A percentile compares a stretch with the other conserved stretches of the same genome.
These are phyloP conservation scores for Microplitis mediator DNA, from an alignment of 1,140 invertebrate species.

Conservation along the genomic window DNA sequence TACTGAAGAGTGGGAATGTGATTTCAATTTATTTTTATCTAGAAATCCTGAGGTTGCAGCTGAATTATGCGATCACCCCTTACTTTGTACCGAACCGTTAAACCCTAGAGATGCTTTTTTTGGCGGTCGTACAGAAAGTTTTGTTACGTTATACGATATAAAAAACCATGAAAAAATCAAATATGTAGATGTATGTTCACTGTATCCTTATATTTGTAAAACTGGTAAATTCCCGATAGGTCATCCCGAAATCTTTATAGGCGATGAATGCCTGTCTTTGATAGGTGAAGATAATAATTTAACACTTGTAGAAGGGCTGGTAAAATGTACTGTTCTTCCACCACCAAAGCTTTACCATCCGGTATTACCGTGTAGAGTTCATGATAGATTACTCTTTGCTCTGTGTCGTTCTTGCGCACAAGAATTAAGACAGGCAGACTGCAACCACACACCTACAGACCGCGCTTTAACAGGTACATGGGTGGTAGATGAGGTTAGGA, in stretches of 20 bases:
- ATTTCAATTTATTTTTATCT: no score
- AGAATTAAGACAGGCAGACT: conserved; percentile 18
- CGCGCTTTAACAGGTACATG: conserved; percentile 50
- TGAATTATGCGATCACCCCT: not conserved
- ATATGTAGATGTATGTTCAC: conserved; percentile 50
- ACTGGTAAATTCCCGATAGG: conserved; percentile 44
- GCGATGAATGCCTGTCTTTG: conserved; percentile 34
- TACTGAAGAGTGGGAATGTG: no score
- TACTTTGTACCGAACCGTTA: not conserved
- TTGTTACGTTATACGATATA: conserved; percentile 37
- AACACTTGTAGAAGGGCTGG: conserved; percentile 31
- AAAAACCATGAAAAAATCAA: conserved; percentile 44
- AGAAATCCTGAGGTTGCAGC: conserved; percentile 23
- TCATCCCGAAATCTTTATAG: conserved; percentile 44
- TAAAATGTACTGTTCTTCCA: conserved; percentile 37
- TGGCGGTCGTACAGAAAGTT: conserved; percentile 49
- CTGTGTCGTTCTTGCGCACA: conserved; percentile 34
- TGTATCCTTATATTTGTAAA: conserved; percentile 49
- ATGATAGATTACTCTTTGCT: conserved; percentile 30
- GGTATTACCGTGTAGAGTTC: conserved; percentile 24
- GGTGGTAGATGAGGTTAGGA: conserved; percentile 50
- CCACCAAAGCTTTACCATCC: conserved; percentile 35
- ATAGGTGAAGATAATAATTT: not conserved
- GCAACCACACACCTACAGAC: conserved; percentile 38
- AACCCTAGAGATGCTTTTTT: conserved; percentile 42